Conservation (phyloP, 2,888 invertebrate genomes). For the Micoletzkya japonica region DNA sequence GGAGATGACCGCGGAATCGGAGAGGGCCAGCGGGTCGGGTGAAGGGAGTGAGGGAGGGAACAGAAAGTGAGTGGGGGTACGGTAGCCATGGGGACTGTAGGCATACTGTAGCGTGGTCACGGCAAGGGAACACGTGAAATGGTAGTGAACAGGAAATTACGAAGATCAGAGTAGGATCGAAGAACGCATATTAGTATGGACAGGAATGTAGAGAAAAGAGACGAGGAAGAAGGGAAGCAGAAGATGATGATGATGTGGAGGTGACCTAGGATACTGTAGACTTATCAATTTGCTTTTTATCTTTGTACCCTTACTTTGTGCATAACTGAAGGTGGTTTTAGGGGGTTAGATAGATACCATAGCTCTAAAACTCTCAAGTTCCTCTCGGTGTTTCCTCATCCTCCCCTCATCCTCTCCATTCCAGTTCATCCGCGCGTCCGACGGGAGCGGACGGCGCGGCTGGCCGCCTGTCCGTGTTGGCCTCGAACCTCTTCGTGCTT, state of each 20-base stretch:
- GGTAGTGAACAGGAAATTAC: no score
- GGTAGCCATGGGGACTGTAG: slow-evolving; percentile 27
- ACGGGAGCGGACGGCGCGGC: slow-evolving; percentile 4
- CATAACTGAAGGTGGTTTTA: no score
- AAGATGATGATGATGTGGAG: no score
- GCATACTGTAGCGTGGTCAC: no score
- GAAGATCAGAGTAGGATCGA: no score
- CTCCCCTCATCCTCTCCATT: neutral
- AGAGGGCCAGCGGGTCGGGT: slow-evolving; percentile 77
- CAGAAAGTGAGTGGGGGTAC: slow-evolving; percentile 27
- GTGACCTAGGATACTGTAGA: no score
- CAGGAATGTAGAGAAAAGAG: no score
- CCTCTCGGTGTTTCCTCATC: neutral
- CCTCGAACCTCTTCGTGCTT: slow-evolving; percentile 61
- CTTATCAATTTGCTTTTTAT: no score
- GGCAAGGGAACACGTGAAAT: neutral
- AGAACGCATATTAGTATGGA: no score
- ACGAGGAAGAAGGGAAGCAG: no score
- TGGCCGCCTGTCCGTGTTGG: slow-evolving; percentile 43
- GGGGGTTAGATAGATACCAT: neutral
- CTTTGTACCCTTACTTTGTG: no score
- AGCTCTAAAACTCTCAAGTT: neutral
- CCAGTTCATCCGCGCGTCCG: neutral
- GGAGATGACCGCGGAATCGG: slow-evolving; percentile 63
- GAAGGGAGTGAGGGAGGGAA: slow-evolving; percentile 38